Conservation (phyloP, 1,140 invertebrate genomes). For the Drosophila paulistorum region DNA sequence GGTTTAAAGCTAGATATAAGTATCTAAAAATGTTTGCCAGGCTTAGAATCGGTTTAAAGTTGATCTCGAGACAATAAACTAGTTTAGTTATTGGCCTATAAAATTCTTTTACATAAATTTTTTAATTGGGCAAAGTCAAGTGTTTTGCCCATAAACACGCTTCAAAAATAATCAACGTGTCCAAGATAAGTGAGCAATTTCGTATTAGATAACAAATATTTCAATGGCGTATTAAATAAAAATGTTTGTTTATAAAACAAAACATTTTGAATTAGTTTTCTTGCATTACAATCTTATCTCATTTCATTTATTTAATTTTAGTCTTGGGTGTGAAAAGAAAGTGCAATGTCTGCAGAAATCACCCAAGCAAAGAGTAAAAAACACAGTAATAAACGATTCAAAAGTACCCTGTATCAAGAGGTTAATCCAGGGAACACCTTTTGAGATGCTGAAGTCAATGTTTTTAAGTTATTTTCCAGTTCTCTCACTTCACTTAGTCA, state of each 20-base stretch:
- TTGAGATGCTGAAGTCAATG: too few relatives aligned
- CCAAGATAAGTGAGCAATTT: conserved; percentile 1
- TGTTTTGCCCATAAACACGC: background rate
- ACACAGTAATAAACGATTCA: conserved; percentile 40
- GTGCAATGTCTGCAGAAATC: conserved; percentile 44
- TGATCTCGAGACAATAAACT: too few relatives aligned
- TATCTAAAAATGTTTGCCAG: too few relatives aligned
- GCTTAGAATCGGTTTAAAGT: too few relatives aligned
- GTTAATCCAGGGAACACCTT: background rate
- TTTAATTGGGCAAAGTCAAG: background rate
- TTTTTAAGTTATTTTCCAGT: too few relatives aligned
- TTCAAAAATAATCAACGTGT: background rate
- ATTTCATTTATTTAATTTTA: background rate
- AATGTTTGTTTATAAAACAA: background rate
- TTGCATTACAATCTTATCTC: background rate
- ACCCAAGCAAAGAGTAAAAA: conserved; percentile 35
- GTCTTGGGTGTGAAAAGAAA: conserved; percentile 6
- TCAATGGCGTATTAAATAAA: background rate
- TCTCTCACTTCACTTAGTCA: too few relatives aligned
- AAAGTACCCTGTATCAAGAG: conserved; percentile 33
- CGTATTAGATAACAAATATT: conserved; percentile 1
- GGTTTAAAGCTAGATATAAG: too few relatives aligned
- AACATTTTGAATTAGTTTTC: background rate
- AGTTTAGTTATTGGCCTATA: too few relatives aligned
- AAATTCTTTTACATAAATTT: too few relatives aligned